A percentile compares a stretch with the other conserved stretches of the same genome.
Conservation (phyloP, 2,113 vertebrate species). For the Rostratula benghalensis region DNA sequence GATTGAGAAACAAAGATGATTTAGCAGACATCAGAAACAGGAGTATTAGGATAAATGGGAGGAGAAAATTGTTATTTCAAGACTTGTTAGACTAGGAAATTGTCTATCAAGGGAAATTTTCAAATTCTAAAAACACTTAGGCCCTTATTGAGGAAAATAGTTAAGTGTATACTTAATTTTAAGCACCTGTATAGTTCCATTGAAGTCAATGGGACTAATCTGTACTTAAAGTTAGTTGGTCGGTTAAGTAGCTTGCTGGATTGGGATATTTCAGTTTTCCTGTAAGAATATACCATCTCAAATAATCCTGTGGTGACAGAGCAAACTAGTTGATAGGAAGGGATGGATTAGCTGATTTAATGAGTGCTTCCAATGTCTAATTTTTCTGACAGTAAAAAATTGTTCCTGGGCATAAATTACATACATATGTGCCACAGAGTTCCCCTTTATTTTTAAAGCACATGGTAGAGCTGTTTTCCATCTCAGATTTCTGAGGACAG, state of each 20-base stretch:
- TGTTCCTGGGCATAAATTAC: slow-evolving; percentile 52
- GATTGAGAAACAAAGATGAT: not conserved
- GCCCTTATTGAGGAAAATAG: slow-evolving; percentile 28
- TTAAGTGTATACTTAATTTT: slow-evolving; percentile 40
- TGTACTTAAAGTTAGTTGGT: not conserved
- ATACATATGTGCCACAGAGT: slow-evolving; percentile 49
- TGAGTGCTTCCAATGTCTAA: slow-evolving; percentile 45
- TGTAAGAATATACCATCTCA: slow-evolving; percentile 2
- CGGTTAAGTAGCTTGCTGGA: slow-evolving; percentile 25
- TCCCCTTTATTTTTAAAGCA: slow-evolving; percentile 46
- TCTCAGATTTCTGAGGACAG: slow-evolving; percentile 55
- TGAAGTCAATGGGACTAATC: slow-evolving; percentile 28
- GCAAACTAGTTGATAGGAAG: slow-evolving; percentile 56
- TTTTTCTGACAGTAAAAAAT: slow-evolving; percentile 66
- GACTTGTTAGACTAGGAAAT: slow-evolving; percentile 38
- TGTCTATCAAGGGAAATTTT: slow-evolving; percentile 44
- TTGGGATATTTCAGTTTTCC: slow-evolving; percentile 12
- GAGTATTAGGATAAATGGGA: not conserved
- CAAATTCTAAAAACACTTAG: not conserved
- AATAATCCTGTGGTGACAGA: slow-evolving; percentile 61
- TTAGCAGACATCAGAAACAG: slow-evolving; percentile 34
- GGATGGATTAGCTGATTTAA: slow-evolving; percentile 64
- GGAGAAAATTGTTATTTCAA: slow-evolving; percentile 21
- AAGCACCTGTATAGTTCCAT: slow-evolving; percentile 44
- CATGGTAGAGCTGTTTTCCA: slow-evolving; percentile 32